phyloP scores from a whole-genome alignment of 2,888 invertebrate species.

The Phortica magna region DNA sequence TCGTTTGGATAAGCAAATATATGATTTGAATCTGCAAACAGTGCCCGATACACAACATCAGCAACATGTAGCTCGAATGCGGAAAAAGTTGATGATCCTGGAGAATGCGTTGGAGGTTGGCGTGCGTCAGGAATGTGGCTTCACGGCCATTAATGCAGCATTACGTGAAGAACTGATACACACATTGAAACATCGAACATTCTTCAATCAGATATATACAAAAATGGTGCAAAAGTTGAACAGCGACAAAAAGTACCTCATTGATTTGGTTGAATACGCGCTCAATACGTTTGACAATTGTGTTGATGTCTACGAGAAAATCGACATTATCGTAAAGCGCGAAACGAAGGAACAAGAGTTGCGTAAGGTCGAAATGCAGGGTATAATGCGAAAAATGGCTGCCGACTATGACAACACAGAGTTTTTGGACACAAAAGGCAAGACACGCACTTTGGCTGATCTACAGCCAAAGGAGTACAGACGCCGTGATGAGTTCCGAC shows the following conservation, averaged over 20 bases:
- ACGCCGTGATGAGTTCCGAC: slow-evolving; percentile 71
- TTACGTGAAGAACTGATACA: slow-evolving; percentile 68
- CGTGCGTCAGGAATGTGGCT: slow-evolving; percentile 73
- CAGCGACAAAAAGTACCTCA: slow-evolving; percentile 75
- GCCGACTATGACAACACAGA: slow-evolving; percentile 69
- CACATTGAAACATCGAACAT: slow-evolving; percentile 70
- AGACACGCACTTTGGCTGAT: slow-evolving; percentile 64
- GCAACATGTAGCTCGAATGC: slow-evolving; percentile 63
- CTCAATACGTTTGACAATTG: slow-evolving; percentile 74
- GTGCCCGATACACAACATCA: slow-evolving; percentile 75
- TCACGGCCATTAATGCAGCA: slow-evolving; percentile 69
- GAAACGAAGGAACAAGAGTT: slow-evolving; percentile 67
- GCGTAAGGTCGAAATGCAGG: slow-evolving; percentile 74
- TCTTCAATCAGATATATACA: slow-evolving; percentile 74
- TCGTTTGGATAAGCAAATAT: slow-evolving; percentile 69
- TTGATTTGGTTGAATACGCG: slow-evolving; percentile 75
- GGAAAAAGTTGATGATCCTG: slow-evolving; percentile 68
- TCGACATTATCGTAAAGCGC: slow-evolving; percentile 68
- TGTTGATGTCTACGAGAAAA: slow-evolving; percentile 74
- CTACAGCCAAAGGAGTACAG: slow-evolving; percentile 74
- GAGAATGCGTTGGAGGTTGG: slow-evolving; percentile 75
- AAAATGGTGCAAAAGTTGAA: slow-evolving; percentile 74
- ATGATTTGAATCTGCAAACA: slow-evolving; percentile 71
- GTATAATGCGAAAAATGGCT: slow-evolving; percentile 70
- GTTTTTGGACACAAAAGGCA: slow-evolving; percentile 71